Evolutionary conservation across 1,140 invertebrate genomes (phyloP), one percentile per base, ranked within the genome.

Genomic region (Hypsibius dujardini): DNA sequence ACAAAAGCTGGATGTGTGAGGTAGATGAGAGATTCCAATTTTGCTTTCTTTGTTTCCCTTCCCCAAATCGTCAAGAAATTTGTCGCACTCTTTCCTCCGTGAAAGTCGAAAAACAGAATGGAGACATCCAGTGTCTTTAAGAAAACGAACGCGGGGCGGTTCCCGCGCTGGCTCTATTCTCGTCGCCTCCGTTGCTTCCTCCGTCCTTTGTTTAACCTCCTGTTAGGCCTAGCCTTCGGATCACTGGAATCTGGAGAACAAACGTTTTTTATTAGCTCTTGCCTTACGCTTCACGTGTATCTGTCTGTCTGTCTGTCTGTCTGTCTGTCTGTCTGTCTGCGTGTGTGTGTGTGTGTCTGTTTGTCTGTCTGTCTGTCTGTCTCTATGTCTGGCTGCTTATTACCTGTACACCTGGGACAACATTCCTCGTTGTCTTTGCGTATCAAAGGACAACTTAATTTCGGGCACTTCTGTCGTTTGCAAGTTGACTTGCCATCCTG

Each of bases 401-500:
- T 71, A 62, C 71, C 74, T 42, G 72, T 71, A 59, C 76, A 77
- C 40, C 70, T 70, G 1, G 73, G 73, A 59, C 76, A 77, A 47
- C 76, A 77, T 12, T 76, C 73, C 40, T 73, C 70, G 42, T 72
- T 70, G 1, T 70, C 70, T 0, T 71, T 71, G 2, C 74, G 70
- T 15, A 74, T 76, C 45, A 73, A 70, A 0, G 72, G 67, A 59
- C 76, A 77, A 1, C 46, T 70, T 1, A 76, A 62, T 62, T 84
- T 84, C 14, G 86, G 84, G 80, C 89, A 91, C n/a, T 85, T 84
- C 74, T 88, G 88, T 72, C 87, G 82, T 72, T 86, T 85, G 77
- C 89, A 91, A 74, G 84, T 87, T 59, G 87, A 85, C 75, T 84
- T 84, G 67, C 88, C 87, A 76, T 90, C 88, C 89, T 91, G 79